Evolutionary conservation across 2,888 invertebrate genomes (phyloP), one percentile per base, ranked within the genome.

Genomic region (Eudasyphora cyanicolor): DNA sequence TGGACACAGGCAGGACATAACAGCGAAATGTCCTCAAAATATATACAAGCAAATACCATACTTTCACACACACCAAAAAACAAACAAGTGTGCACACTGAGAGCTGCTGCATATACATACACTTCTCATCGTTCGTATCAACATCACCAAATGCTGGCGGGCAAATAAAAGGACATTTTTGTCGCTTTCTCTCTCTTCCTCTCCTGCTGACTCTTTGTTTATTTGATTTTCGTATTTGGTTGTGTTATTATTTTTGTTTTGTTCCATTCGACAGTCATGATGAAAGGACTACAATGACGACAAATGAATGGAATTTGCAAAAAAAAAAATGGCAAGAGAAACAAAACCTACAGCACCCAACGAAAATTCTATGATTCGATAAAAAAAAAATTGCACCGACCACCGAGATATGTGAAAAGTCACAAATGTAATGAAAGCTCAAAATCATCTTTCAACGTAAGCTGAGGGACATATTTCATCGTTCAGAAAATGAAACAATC

Each of bases 201-300:
- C 45, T 45, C 10, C n/a, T 6, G 4, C 14, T 45, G 14, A 14
- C n/a, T n/a, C 27, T 29, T 29, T 32, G 29, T 27, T 60, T 60
- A 60, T 60, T 60, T 60, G 29, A 29, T 27, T 29, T 60, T 7
- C n/a, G 60, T 3, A 57, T 57, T 60, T 32, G 29, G 14, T 60
- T 7, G n/a, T 57, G 57, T 57, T 57, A 17, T 57, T n/a, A n/a
- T 57, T 54, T 57, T 57, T 14, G 32, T 60, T 57, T 12, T 32
- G 60, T 32, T 60, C 19, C 24, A 45, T 45, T 45, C 45, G n/a
- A 2, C 45, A 2, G n/a, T 14, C 45, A 45, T n/a, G n/a, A 45
- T 4, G 45, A 38, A n/a, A 3, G 6, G 10, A 45, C 14, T 45
- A 45, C 45, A 45, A 45, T n/a, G 12, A n/a, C n/a, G 45, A 45